These are phyloP conservation scores for Diadumene lineata DNA, from an alignment of 92 coral and sea anemone species.

Conservation along the genomic window DNA sequence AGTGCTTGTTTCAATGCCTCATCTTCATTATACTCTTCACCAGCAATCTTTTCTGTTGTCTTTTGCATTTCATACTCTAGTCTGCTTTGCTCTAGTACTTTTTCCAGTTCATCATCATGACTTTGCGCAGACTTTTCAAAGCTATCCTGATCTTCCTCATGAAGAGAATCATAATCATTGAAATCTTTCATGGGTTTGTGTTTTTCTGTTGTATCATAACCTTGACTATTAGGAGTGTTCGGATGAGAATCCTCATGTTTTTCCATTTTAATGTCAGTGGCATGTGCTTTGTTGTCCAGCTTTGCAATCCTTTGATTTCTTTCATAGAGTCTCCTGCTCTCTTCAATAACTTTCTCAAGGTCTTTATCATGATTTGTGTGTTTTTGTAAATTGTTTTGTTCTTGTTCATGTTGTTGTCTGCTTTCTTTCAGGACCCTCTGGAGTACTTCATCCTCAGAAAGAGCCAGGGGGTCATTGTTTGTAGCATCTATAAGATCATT, in stretches of 20 bases:
- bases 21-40: constrained; percentile 13
- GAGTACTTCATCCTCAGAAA: not conserved
- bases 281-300: not conserved
- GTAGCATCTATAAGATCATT: too few relatives aligned
- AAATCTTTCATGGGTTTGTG: too few relatives aligned
- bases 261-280: not conserved
- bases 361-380: not conserved
- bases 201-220: too few relatives aligned
- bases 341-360: not conserved
- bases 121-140: not conserved
- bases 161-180: too few relatives aligned
- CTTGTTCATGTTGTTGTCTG: not conserved
- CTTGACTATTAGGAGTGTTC: too few relatives aligned
- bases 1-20: constrained; percentile 23
- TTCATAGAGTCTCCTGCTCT: not conserved
- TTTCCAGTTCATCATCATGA: constrained; percentile 29
- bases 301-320: not conserved
- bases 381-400: not conserved
- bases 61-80: constrained; percentile 27
- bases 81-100: constrained; percentile 40
- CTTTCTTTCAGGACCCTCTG: not conserved
- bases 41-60: constrained; percentile 5
- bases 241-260: not conserved
- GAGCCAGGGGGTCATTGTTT: not conserved
- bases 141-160: too few relatives aligned